Evolutionary conservation across 2,888 invertebrate genomes (phyloP).

Genomic region (Himalopsyche tibetana): DNA sequence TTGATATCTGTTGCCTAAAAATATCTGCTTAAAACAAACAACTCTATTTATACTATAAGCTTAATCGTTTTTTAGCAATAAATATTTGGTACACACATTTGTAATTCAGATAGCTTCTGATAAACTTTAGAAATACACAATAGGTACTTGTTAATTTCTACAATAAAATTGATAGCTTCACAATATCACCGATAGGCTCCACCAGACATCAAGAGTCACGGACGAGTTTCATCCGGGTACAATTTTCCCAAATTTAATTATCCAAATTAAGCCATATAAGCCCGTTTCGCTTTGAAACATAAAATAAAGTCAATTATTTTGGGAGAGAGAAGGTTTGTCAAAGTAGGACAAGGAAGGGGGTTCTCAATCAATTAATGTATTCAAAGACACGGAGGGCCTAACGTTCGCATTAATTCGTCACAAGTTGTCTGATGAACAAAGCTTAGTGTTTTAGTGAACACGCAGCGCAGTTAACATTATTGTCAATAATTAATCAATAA

Average conservation of each 20-base stretch:
- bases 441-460: background rate
- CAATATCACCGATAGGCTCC: slow-evolving; percentile 7
- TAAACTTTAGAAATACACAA: background rate
- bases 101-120: background rate
- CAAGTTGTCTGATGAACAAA: slow-evolving; percentile 35
- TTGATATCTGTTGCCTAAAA: too few relatives aligned
- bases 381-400: slow-evolving; percentile 48
- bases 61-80: background rate
- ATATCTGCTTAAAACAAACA: too few relatives aligned
- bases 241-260: slow-evolving; percentile 41
- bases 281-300: slow-evolving; percentile 42
- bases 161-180: slow-evolving; percentile 1
- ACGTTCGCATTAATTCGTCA: slow-evolving; percentile 49
- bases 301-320: slow-evolving; percentile 54
- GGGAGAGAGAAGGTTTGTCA: background rate
- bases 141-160: background rate
- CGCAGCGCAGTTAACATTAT: background rate
- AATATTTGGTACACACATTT: background rate
- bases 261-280: slow-evolving; percentile 43
- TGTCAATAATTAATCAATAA: slow-evolving; percentile 24
- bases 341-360: background rate
- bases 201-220: slow-evolving; percentile 6
- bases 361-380: slow-evolving; percentile 49
- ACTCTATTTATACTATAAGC: too few relatives aligned
- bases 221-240: background rate